Percentiles rank a stretch among this genome's conserved stretches.
Conservation (phyloP, 1,140 invertebrate genomes). For the Oryctes rhinoceros region DNA sequence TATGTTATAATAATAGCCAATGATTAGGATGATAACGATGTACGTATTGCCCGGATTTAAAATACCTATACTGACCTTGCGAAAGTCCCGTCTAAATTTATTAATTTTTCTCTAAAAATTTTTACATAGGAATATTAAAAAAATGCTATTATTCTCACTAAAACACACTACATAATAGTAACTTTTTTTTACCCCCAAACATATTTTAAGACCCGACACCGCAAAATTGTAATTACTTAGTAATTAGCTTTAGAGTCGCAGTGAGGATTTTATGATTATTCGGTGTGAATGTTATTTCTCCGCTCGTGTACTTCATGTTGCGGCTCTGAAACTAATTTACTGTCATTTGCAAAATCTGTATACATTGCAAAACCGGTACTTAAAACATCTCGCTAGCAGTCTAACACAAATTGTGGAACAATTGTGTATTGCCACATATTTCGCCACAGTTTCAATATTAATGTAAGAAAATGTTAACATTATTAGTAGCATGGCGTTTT, state of each 20-base stretch:
- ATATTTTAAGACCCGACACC: not conserved
- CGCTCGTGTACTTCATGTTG: not conserved
- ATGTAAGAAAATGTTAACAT: not conserved
- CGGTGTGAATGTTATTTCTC: conserved; percentile 6
- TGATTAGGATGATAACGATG: too few relatives aligned
- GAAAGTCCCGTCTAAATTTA: too few relatives aligned
- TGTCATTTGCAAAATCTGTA: conserved; percentile 22
- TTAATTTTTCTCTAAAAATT: too few relatives aligned
- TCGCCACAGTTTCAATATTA: not conserved
- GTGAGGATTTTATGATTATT: not conserved
- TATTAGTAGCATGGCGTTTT: conserved; percentile 28
- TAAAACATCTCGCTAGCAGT: not conserved
- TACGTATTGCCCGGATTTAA: too few relatives aligned
- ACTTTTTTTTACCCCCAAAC: too few relatives aligned
- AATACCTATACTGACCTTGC: too few relatives aligned
- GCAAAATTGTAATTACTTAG: not conserved
- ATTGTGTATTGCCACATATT: too few relatives aligned
- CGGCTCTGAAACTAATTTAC: conserved; percentile 24
- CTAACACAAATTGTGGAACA: too few relatives aligned
- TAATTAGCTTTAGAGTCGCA: conserved; percentile 2
- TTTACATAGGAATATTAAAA: too few relatives aligned
- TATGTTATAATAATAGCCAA: too few relatives aligned
- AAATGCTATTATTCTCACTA: too few relatives aligned
- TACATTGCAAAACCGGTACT: not conserved
- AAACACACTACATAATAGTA: too few relatives aligned